Evolutionary conservation across 2,888 invertebrate genomes (phyloP), one percentile per base, ranked within the genome.

Genomic region (Limnephilus lunatus): DNA sequence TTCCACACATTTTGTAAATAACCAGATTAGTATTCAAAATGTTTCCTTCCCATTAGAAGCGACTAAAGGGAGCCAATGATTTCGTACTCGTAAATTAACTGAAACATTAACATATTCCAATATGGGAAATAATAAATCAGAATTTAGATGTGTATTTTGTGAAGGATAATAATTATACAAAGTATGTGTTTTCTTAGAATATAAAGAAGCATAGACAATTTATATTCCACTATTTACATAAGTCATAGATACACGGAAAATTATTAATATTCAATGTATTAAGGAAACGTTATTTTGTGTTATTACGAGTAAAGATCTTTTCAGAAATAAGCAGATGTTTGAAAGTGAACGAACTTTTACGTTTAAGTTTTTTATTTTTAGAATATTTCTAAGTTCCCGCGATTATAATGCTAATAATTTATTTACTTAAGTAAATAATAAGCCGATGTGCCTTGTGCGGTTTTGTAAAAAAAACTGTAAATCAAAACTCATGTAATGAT

Each of bases 81-180:
- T 83, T 83, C n/a, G 19, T 35, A n/a, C 19, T 83, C 7, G 83
- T 83, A 83, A 83, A 83, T 35, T 83, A 48, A 86, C 44, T 14
- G 5, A 4, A 85, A 48, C n/a, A 86, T 44, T 86, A 86, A n/a
- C 30, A 86, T 44, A 86, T 44, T 39, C 39, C 0, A 85, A n/a
- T 44, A 86, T 30, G 39, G 5, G n/a, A 85, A 25, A 39, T 86
- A 25, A 86, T 86, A 44, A 86, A 86, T 86, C 86, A 86, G 30
- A 39, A 48, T 25, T 14, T 44, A 86, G 86, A 44, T 44, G 48
- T 86, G 86, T 44, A 39, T 86, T 30, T 86, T 86, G n/a, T 86
- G 30, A 86, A 48, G 30, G 30, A 86, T 86, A 48, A 30, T 68
- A 68, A 68, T 68, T 25, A 68, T 31, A 44, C 44, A 44, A 12